Conservation (phyloP, 2,113 vertebrate species). For the Aptenodytes patagonicus region DNA sequence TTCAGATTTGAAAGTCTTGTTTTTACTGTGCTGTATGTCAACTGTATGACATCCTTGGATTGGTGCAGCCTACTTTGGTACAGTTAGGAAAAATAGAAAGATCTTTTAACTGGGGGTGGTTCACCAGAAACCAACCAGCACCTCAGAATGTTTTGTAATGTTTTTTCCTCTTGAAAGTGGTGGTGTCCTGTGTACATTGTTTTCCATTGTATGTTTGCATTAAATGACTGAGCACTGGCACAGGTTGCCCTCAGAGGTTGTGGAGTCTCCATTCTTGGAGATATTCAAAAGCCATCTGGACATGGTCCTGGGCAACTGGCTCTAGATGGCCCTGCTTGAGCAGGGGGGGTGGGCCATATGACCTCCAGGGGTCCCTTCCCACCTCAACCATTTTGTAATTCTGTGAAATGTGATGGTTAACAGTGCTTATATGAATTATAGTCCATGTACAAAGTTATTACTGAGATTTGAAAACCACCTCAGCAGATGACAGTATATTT, state of each 20-base stretch:
- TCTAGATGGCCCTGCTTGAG: neutral
- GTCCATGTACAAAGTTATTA: neutral
- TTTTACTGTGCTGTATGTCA: neutral
- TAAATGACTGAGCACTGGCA: neutral
- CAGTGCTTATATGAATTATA: neutral
- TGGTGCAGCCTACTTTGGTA: neutral
- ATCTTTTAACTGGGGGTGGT: neutral
- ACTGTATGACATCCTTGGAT: neutral
- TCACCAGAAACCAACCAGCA: neutral
- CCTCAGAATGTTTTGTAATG: neutral
- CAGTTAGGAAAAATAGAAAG: neutral
- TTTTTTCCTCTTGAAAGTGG: neutral
- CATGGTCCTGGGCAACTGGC: neutral
- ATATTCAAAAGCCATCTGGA: neutral
- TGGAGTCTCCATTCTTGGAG: neutral
- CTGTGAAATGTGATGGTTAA: neutral
- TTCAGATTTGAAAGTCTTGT: neutral
- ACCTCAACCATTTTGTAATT: neutral
- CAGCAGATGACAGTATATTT: neutral
- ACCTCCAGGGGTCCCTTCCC: neutral
- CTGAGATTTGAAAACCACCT: neutral
- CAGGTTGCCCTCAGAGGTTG: neutral
- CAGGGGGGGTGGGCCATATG: no score
- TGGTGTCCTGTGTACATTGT: no score
- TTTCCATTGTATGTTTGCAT: accelerated